Base-by-base conservation (phyloP, 2,797 vertebrate genomes). In the Nasua narica region DNA sequence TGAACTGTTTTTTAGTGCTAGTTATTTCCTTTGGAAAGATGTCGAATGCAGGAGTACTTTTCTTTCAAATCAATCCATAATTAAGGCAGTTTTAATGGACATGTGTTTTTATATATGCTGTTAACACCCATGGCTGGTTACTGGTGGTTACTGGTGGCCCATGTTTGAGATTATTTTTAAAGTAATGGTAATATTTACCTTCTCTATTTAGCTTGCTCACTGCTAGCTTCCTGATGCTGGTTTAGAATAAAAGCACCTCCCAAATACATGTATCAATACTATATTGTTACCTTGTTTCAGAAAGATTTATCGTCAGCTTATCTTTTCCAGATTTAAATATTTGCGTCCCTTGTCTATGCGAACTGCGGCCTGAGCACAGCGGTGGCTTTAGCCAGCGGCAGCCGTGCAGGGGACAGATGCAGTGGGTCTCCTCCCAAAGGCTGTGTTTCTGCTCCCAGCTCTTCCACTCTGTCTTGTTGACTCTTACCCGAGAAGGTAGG, bases 261-360 rank as follows among this genome's bases (percentile, higher is more conserved):
- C 62, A 37, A 79, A 92, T 58, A 16, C 82, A 69, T 43, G 97
- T 95, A 62, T 62, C 48, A 27, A 54, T 89, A 56, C 43, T 56
- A 77, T 14, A 18, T 52, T 91, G 56, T 84, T 88, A 90, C 11
- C 27, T 91, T 87, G 29, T 96, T 94, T 96, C 94, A 84, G 91
- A 95, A 70, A 97, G 97, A 98, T 98, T 97, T 98, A 97, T 97
- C 97, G 96, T 97, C 37, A 91, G 91, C 62, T 98, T 98, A 95
- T 98, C 98, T 97, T 95, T 96, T 91, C 90, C 96, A 84, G 88
- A 97, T 97, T 97, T 98, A 97, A 98, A 92, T 95, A 92, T 94
- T 93, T 95, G 97, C 96, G 67, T 98, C 98, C 98, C 93, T 40
- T 50, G 95, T 90, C 84, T 94, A 83, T 67, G 79, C 96, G 96